These are phyloP conservation scores for Drosophila mauritiana DNA, from an alignment of 1,140 invertebrate genomes.

Conservation along the genomic window DNA sequence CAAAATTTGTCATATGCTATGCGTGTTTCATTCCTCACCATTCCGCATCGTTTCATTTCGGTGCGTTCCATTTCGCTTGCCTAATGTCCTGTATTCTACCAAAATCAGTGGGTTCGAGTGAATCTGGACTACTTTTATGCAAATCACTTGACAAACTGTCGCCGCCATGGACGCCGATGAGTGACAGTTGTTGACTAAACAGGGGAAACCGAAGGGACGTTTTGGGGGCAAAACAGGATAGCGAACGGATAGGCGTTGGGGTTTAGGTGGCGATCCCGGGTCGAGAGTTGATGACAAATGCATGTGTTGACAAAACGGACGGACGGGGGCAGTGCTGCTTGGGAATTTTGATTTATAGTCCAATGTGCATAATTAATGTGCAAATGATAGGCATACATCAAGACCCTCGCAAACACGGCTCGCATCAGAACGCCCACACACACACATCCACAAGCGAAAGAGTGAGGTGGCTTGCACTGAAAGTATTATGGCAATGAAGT, in stretches of 20 bases:
- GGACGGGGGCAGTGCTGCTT: constrained; percentile 17
- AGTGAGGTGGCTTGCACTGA: constrained; percentile 8
- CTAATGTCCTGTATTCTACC: constrained; percentile 43
- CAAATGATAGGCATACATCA: constrained; percentile 72
- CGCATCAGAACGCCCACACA: constrained; percentile 14
- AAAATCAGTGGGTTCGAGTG: constrained; percentile 4
- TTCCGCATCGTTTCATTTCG: constrained; percentile 18
- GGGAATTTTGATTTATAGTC: constrained; percentile 78
- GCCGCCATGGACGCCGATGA: constrained; percentile 42
- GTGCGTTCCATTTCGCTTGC: constrained; percentile 30
- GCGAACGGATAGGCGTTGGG: background rate
- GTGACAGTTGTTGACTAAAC: constrained; percentile 20
- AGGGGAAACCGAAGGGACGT: background rate
- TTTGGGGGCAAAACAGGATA: background rate
- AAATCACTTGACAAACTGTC: constrained; percentile 73
- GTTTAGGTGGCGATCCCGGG: background rate
- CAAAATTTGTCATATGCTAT: constrained; percentile 72
- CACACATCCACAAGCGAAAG: constrained; percentile 13
- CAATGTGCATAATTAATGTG: constrained; percentile 78
- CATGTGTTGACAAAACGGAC: constrained; percentile 71
- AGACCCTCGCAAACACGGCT: constrained; percentile 19
- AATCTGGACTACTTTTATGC: constrained; percentile 65
- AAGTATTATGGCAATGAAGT: background rate
- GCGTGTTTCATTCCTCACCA: constrained; percentile 27
- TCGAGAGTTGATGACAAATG: constrained; percentile 75